Evolutionary conservation across 2,797 vertebrate species (phyloP), one percentile per base, ranked within the genome.

Genomic region (Bradypodion ventrale): DNA sequence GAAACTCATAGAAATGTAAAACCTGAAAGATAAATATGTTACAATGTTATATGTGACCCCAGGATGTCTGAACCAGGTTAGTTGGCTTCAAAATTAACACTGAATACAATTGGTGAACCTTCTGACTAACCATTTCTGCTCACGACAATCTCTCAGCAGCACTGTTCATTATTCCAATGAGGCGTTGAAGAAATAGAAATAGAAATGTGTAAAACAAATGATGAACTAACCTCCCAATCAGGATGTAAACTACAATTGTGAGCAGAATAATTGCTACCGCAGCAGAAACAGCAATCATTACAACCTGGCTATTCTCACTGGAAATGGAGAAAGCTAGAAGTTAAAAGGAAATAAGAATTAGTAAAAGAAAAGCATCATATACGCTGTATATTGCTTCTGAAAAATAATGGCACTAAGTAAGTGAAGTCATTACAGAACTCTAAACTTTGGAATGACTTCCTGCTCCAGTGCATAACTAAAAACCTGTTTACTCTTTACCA

Each of bases 321-420:
- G 98, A 98, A 94, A 99, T 99, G 84, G 98, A 99, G 94, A 99
- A 99, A 37, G 98, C 98, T 97, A 97, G 88, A 95, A 95, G 74
- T 29, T 46, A 91, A 63, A 84, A 90, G 89, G 32, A 87, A 83
- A 91, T 87, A 72, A 23, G 78, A 0, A 83, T 68, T 75, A 91
- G 84, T 66, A 85, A 80, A 60, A 49, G 35, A 15, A 52, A 29
- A 0, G 19, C 37, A 32, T 23, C 89, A 83, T 80, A 49, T 78
- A n/a, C n/a, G n/a, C n/a, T n/a, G n/a, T n/a, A 40, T 44, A 87
- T 65, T 73, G 79, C n/a, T 79, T 49, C 1, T 78, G 65, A 85
- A 65, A 84, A 5, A 29, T 32, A 19, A 0, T 29, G 25, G 59
- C 25, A 77, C 49, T 3, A 84, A 63, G 32, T 23, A 86, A 81